Base-by-base conservation (phyloP, 1,140 invertebrate genomes). In the Hyles euphorbiae region DNA sequence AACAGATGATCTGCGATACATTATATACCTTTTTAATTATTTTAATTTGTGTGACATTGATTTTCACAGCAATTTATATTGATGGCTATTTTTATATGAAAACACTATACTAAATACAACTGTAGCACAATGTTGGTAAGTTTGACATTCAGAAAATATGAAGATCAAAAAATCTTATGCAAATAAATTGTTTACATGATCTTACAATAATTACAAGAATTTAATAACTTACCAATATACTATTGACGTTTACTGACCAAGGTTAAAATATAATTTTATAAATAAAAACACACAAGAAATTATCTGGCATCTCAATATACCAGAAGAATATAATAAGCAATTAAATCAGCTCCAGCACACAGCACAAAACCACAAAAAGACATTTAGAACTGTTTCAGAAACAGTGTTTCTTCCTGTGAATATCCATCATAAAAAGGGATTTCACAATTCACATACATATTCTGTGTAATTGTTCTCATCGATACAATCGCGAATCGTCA, bases 171-270 rank as follows among this genome's bases (percentile, higher is more conserved):
- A 5, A 40, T 40, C 5, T 40, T 40, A 8, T 52, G 34, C 7
- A 10, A n/a, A 52, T 52, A 52, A 34, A 3, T 52, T 52, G 33
- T 52, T 52, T 52, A 52, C 50, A 52, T 34, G 32, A 34, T 52
- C 50, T 40, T 40, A 40, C 36, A 40, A 40, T 40, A 40, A 40
- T 40, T 40, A 48, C 12, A 11, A 48, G n/a, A 34, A 52, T 6
- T 9, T 10, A 48, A 45, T 53, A 46, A 47, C 58, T 60, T 60
- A 60, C 62, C 57, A 60, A 65, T 54, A 51, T 45, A 65, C 57
- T 49, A 36, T 58, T 55, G 63, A 65, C 58, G 47, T 64, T 49
- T 65, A 65, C 55, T 58, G 56, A 55, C 50, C 63, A 65, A 65
- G 63, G 63, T 65, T 65, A 65, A 54, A 54, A 33, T 56, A 34